Percentiles rank a stretch among this genome's conserved stretches.
phyloP scores from a whole-genome alignment of 2,888 invertebrate species.

The Pseudococcus jackbeardsleyi region DNA sequence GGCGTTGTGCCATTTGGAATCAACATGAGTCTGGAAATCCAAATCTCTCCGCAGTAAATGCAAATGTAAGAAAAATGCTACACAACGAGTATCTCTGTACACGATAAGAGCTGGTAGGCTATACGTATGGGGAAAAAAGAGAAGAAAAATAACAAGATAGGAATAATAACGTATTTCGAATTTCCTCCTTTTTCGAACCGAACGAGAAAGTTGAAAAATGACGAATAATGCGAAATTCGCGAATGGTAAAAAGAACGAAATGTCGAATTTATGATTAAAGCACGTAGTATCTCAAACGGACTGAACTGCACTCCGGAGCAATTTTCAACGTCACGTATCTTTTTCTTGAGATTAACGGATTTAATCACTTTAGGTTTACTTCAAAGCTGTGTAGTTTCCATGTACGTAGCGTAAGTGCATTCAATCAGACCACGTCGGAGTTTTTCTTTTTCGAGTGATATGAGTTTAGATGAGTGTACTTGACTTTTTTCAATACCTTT shows the following conservation, averaged over 20 bases:
- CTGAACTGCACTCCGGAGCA: not conserved
- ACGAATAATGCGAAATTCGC: not conserved
- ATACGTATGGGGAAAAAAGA: not conserved
- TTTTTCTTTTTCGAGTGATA: not conserved
- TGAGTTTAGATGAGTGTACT: not conserved
- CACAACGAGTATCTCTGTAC: not conserved
- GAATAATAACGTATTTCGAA: not conserved
- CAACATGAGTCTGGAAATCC: not conserved
- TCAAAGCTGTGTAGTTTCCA: not conserved
- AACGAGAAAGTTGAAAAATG: not conserved
- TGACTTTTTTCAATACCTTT: not conserved
- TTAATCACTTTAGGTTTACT: not conserved
- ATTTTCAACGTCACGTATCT: conserved; percentile 10
- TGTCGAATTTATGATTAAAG: conserved; percentile 28
- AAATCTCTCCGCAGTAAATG: not conserved
- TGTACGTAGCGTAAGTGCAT: not conserved
- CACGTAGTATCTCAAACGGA: not conserved
- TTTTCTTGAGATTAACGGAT: not conserved
- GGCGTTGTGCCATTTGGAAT: not conserved
- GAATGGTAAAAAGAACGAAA: not conserved
- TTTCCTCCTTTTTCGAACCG: not conserved
- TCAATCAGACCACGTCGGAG: not conserved
- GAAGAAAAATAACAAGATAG: not conserved
- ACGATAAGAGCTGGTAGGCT: not conserved
- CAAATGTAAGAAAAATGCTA: not conserved